phyloP scores from a whole-genome alignment of 2,113 vertebrate species.

The Psophia crepitans region DNA sequence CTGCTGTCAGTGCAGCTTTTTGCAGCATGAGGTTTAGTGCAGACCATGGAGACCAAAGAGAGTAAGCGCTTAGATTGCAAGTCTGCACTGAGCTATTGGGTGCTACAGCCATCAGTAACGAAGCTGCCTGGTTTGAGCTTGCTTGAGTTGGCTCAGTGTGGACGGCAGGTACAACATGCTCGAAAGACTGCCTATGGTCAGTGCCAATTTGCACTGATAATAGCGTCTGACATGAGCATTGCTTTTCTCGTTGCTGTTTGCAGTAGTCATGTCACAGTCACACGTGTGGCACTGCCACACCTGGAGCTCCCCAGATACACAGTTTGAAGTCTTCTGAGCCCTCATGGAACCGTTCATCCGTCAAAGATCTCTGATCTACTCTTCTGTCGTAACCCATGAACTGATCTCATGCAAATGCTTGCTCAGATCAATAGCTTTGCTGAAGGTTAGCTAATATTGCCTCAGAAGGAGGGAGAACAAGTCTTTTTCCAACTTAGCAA shows the following conservation, averaged over 20 bases:
- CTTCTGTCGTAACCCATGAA: background rate
- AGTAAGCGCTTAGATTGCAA: background rate
- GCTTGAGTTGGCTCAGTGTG: background rate
- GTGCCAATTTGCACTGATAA: fast-evolving
- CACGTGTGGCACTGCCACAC: background rate
- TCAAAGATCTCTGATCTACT: background rate
- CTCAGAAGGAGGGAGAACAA: background rate
- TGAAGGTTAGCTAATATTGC: background rate
- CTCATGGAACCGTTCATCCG: background rate
- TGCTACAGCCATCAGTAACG: background rate
- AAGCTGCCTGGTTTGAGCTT: background rate
- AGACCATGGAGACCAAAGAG: background rate
- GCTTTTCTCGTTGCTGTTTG: background rate
- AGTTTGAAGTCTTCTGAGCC: background rate
- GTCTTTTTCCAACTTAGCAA: background rate
- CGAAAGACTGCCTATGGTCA: background rate
- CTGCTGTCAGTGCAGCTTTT: background rate
- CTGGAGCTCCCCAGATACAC: background rate
- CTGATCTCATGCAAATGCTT: background rate
- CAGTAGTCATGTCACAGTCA: background rate
- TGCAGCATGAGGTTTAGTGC: background rate
- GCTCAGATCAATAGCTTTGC: background rate
- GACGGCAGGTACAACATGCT: too few species aligned
- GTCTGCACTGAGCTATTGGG: background rate
- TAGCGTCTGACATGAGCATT: background rate